Evolutionary conservation across 2,113 vertebrate species (phyloP).

Genomic region (Baryphthengus martii): DNA sequence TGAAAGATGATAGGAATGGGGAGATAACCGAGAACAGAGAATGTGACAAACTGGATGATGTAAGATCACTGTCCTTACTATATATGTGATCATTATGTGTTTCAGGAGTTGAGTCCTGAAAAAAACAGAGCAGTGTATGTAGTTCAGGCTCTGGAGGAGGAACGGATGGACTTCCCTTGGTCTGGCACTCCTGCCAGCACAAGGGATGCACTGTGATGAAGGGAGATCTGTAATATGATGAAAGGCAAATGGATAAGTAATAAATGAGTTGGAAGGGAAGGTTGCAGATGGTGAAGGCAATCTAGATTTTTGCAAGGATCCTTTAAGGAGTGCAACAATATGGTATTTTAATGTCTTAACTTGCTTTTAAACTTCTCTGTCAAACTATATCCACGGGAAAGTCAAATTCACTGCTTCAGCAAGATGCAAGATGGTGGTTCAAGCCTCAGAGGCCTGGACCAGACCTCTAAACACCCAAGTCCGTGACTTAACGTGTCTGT

Average conservation of each 20-base stretch:
- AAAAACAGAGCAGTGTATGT: neutral
- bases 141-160: neutral
- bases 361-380: neutral
- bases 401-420: neutral
- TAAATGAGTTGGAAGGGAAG: neutral
- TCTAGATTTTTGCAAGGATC: neutral
- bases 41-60: constrained; percentile 85
- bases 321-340: neutral
- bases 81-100: neutral
- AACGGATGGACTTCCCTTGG: neutral
- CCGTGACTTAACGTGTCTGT: neutral
- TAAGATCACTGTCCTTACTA: constrained; percentile 60
- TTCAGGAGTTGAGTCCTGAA: neutral
- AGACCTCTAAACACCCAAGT: neutral
- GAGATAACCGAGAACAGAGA: constrained; percentile 89
- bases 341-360: neutral
- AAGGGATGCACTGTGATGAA: neutral
- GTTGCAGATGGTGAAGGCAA: neutral
- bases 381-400: neutral
- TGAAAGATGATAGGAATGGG: constrained; percentile 92
- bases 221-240: neutral
- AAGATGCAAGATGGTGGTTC: neutral
- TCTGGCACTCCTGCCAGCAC: neutral
- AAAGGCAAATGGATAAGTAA: neutral
- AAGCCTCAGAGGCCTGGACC: neutral